Evolutionary conservation across 2,113 vertebrate genomes (phyloP).

Genomic region (Serilophus lunatus): DNA sequence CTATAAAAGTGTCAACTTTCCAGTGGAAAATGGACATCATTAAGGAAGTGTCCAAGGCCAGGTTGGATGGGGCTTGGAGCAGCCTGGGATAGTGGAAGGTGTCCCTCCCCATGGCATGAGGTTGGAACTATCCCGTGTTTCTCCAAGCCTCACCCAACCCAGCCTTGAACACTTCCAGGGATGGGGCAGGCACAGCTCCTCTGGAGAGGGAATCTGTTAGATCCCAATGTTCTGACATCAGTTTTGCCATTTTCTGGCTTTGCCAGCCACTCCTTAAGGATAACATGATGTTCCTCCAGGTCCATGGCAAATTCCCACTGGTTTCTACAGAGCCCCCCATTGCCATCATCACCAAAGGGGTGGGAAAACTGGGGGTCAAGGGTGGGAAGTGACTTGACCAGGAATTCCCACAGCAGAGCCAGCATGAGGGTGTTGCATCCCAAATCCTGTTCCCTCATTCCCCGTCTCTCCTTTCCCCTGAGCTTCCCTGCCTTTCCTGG

Average conservation of each 20-base stretch:
- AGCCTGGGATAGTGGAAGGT: neutral
- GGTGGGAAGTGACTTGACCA: neutral
- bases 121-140: neutral
- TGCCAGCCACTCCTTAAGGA: neutral
- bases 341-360: neutral
- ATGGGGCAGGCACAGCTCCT: neutral
- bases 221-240: neutral
- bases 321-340: neutral
- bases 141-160: neutral
- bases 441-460: neutral
- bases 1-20: neutral
- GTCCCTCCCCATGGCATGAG: neutral
- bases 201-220: neutral
- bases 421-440: neutral
- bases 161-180: neutral
- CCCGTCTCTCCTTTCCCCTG: neutral
- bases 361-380: neutral
- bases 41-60: neutral
- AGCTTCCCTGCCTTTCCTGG: neutral
- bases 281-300: accelerated
- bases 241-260: neutral
- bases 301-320: accelerated
- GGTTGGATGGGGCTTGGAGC: neutral
- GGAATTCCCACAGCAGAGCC: neutral
- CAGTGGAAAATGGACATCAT: neutral